These are phyloP conservation scores for Phortica magna DNA, from an alignment of 2,888 invertebrate genomes.

Conservation along the genomic window DNA sequence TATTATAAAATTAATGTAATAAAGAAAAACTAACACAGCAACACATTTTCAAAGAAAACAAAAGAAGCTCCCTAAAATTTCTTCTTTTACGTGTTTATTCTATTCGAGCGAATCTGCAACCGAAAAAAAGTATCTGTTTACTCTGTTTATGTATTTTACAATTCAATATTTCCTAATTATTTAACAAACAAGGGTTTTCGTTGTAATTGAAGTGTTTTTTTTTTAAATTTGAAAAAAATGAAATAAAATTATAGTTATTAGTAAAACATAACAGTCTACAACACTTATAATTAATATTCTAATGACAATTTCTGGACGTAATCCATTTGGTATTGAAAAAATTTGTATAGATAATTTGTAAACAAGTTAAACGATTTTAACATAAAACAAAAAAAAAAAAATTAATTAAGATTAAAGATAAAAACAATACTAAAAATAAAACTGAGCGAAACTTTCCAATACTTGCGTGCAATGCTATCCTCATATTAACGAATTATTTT, in stretches of 20 bases:
- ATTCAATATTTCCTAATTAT: not conserved
- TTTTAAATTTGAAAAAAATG: too few relatives aligned
- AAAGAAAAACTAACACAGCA: not conserved
- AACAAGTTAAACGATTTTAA: slow-evolving; percentile 19
- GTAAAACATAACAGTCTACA: too few relatives aligned
- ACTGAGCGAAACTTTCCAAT: not conserved
- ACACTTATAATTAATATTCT: too few relatives aligned
- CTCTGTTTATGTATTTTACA: not conserved
- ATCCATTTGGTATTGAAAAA: slow-evolving; percentile 14
- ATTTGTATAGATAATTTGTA: slow-evolving; percentile 29
- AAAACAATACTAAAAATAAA: not conserved
- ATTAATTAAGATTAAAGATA: not conserved
- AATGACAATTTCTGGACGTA: not conserved
- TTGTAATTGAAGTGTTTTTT: too few relatives aligned
- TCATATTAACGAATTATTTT: slow-evolving; percentile 36
- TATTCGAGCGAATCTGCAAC: not conserved
- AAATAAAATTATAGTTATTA: too few relatives aligned
- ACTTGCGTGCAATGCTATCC: slow-evolving; percentile 42
- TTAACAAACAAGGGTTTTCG: not conserved
- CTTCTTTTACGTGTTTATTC: not conserved
- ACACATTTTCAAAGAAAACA: not conserved
- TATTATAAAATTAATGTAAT: slow-evolving; percentile 35
- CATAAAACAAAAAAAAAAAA: slow-evolving; percentile 13
- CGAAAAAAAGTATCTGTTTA: not conserved
- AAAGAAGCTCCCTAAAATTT: not conserved